These are phyloP conservation scores for Scaptomyza flava DNA, from an alignment of 2,888 invertebrate genomes.

Conservation along the genomic window DNA sequence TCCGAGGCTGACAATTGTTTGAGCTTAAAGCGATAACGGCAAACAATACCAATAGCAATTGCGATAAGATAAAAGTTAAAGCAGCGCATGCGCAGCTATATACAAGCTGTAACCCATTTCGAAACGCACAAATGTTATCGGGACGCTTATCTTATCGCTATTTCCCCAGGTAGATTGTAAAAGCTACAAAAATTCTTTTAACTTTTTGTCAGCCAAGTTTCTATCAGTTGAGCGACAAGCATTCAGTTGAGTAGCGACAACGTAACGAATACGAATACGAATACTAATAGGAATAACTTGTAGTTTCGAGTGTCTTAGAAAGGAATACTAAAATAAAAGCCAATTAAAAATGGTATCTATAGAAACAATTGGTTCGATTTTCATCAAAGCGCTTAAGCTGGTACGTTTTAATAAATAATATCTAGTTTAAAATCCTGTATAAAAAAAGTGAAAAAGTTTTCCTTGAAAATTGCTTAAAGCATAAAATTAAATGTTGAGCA, in stretches of 20 bases:
- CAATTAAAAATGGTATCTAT: slow-evolving; percentile 89
- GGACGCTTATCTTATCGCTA: slow-evolving; percentile 53
- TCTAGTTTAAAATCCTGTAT: neutral
- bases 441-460: neutral
- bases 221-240: slow-evolving; percentile 41
- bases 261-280: slow-evolving; percentile 58
- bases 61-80: slow-evolving; percentile 52
- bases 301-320: slow-evolving; percentile 8
- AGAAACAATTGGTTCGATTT: slow-evolving; percentile 91
- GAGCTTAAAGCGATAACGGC: slow-evolving; percentile 19
- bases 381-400: slow-evolving; percentile 92
- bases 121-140: slow-evolving; percentile 65
- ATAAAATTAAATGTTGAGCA: slow-evolving; percentile 45
- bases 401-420: slow-evolving; percentile 84
- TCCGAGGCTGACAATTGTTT: slow-evolving; percentile 1
- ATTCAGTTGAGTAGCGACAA: slow-evolving; percentile 78
- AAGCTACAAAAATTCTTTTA: slow-evolving; percentile 69
- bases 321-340: neutral
- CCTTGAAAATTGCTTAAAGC: neutral
- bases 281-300: slow-evolving; percentile 20
- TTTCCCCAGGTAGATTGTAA: slow-evolving; percentile 62
- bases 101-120: slow-evolving; percentile 56
- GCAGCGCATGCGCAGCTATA: slow-evolving; percentile 36
- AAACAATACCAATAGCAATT: neutral
- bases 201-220: slow-evolving; percentile 14